Evolutionary conservation across 1,140 invertebrate species (phyloP).

Genomic region (Brachionus asplanchnoidis): DNA sequence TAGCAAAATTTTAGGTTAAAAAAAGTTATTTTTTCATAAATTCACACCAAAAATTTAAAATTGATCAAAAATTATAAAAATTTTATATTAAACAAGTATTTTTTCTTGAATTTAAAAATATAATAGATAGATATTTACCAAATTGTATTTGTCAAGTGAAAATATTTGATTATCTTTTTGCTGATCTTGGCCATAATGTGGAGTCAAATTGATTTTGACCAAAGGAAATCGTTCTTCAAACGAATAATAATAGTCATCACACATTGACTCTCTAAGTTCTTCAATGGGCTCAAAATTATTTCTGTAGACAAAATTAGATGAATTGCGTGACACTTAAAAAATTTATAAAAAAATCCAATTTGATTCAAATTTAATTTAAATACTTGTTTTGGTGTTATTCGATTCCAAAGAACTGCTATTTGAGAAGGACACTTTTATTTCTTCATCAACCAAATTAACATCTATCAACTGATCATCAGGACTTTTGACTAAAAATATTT

Average conservation of each 20-base stretch:
- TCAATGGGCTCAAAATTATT: neutral
- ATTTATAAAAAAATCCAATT: neutral
- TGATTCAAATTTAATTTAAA: neutral
- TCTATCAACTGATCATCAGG: conserved; percentile 1
- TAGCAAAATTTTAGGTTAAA: too few species aligned
- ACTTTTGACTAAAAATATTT: neutral
- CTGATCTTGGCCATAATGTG: neutral
- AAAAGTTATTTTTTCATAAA: too few species aligned
- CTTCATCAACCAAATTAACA: neutral
- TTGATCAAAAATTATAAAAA: too few species aligned
- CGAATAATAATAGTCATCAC: neutral
- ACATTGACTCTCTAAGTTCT: neutral
- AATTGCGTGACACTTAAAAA: neutral
- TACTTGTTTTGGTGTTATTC: neutral
- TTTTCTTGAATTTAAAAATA: neutral
- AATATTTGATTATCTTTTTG: neutral
- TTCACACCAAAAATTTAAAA: too few species aligned
- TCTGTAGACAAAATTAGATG: neutral
- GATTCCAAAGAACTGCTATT: neutral
- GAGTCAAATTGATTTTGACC: neutral
- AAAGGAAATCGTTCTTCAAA: neutral
- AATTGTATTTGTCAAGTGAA: neutral
- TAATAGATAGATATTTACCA: neutral
- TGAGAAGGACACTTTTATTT: neutral
- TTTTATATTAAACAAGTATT: neutral